Evolutionary conservation across 1,140 invertebrate genomes (phyloP).

Genomic region (Apis florea): DNA sequence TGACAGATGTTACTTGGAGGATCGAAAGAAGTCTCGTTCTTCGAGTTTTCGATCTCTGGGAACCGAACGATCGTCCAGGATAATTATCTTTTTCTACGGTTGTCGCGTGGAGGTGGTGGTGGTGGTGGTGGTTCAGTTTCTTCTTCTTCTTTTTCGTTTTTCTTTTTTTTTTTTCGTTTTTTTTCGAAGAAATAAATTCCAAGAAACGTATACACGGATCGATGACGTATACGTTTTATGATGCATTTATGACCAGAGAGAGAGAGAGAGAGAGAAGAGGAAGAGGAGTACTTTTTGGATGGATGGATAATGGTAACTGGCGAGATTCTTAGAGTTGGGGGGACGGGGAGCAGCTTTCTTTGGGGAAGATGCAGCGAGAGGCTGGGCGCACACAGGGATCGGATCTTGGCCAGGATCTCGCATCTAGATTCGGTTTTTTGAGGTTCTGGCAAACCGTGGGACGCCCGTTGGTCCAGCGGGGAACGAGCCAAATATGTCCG

Average conservation of each 20-base stretch:
- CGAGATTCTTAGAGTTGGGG: constrained; percentile 28
- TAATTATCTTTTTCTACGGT: constrained; percentile 39
- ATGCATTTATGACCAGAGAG: neutral
- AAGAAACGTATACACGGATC: neutral
- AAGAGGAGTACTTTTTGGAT: neutral
- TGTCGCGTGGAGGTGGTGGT: neutral
- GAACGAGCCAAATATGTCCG: constrained; percentile 62
- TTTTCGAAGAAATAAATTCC: no score
- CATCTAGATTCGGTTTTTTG: constrained; percentile 61
- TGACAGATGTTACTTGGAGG: constrained; percentile 51
- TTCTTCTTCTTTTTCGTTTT: no score
- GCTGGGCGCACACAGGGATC: neutral
- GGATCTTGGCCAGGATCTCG: constrained; percentile 6
- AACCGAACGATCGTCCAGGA: neutral
- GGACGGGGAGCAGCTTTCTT: constrained; percentile 22
- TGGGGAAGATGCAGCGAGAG: neutral
- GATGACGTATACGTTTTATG: neutral
- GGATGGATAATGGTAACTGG: neutral
- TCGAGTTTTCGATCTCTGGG: constrained; percentile 6
- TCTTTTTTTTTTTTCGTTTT: no score
- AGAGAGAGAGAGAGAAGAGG: neutral
- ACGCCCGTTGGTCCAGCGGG: constrained; percentile 42
- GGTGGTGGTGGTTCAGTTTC: no score
- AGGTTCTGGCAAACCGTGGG: constrained; percentile 61
- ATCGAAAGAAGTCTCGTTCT: neutral